phyloP scores from a whole-genome alignment of 2,797 vertebrate species.

The Cercopithecus diana region DNA sequence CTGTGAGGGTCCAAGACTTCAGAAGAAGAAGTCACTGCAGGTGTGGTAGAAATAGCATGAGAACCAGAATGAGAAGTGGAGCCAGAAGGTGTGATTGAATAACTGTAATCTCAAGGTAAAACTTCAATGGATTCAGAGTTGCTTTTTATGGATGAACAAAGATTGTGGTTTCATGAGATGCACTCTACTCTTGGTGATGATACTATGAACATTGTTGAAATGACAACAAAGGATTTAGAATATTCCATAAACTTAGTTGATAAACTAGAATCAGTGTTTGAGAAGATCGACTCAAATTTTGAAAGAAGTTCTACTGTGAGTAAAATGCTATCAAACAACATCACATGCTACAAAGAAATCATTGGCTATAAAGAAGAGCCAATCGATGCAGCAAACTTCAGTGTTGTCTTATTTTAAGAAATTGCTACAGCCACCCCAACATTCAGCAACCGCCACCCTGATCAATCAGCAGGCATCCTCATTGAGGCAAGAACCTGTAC shows the following conservation, averaged over 20 bases:
- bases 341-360: neutral
- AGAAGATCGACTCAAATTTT: neutral
- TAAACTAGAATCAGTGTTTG: neutral
- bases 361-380: neutral
- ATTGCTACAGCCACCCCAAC: neutral
- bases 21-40: neutral
- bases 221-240: neutral
- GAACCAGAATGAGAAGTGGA: neutral
- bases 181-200: neutral
- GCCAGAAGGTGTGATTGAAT: neutral
- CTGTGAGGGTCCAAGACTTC: neutral
- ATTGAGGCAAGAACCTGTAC: neutral
- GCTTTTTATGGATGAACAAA: neutral
- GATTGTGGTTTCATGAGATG: neutral
- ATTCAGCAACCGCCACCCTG: neutral
- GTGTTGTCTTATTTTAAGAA: neutral
- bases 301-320: neutral
- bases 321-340: neutral
- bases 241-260: neutral
- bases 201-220: neutral
- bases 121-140: neutral
- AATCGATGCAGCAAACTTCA: neutral
- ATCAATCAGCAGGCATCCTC: neutral
- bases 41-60: neutral
- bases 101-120: neutral